These are phyloP conservation scores for Pipa parva DNA, from an alignment of 2,113 vertebrate species.

Conservation along the genomic window DNA sequence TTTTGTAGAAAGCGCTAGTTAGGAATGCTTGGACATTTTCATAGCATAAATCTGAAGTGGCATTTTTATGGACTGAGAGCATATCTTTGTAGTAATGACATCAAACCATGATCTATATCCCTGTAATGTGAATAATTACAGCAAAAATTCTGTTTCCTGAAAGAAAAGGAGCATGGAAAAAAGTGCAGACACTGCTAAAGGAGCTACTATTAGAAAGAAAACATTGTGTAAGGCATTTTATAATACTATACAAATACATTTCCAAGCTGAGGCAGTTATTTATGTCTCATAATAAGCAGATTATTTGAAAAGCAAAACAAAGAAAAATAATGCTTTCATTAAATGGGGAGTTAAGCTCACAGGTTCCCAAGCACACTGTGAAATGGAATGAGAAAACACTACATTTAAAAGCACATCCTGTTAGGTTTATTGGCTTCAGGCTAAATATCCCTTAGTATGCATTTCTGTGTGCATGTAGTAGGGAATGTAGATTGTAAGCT, in stretches of 20 bases:
- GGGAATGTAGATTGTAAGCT: too few species aligned
- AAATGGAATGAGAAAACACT: too few species aligned
- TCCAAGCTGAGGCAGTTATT: not conserved
- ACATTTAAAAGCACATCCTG: too few species aligned
- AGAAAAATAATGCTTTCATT: not conserved
- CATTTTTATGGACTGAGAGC: constrained; percentile 43
- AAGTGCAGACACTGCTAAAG: not conserved
- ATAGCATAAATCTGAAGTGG: constrained; percentile 41
- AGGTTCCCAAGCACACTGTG: not conserved
- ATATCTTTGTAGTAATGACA: constrained; percentile 44
- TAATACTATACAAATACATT: not conserved
- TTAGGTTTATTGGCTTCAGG: too few species aligned
- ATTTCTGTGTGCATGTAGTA: too few species aligned
- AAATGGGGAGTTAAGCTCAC: not conserved
- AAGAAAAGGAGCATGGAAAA: constrained; percentile 27
- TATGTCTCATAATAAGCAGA: constrained; percentile 3
- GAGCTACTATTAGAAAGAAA: constrained; percentile 18
- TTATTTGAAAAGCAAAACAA: not conserved
- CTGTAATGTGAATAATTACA: constrained; percentile 44
- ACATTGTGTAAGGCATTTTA: constrained; percentile 16
- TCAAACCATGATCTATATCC: constrained; percentile 44
- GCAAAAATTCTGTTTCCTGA: constrained; percentile 41
- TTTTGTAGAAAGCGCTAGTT: constrained; percentile 13
- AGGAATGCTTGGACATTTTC: constrained; percentile 38
- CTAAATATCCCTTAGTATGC: too few species aligned